Conservation (phyloP, 2,113 vertebrate genomes). For the Oryzias melastigma region DNA sequence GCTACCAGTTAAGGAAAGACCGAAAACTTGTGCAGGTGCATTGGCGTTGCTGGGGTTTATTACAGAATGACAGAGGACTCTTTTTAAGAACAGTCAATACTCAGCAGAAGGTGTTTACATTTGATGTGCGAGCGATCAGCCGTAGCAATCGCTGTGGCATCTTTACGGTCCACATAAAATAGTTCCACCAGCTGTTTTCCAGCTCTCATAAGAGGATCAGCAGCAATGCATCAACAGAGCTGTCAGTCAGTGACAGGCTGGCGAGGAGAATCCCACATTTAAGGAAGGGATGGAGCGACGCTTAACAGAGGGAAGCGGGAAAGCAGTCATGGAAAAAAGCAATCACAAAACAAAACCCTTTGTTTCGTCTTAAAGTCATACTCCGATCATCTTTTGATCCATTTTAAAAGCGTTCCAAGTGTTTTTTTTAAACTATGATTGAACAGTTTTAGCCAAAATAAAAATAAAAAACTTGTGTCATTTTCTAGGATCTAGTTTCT, state of each 20-base stretch:
- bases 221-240: constrained; percentile 19
- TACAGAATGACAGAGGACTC: constrained; percentile 3
- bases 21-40: constrained; percentile 8
- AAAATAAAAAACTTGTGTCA: no score
- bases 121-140: constrained; percentile 1
- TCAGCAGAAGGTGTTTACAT: background rate
- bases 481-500: no score
- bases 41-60: constrained; percentile 1
- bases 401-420: no score
- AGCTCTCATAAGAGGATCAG: constrained; percentile 22
- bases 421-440: no score
- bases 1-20: constrained; percentile 27
- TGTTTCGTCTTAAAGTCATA: no score
- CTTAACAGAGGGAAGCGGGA: constrained; percentile 18
- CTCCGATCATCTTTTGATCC: no score
- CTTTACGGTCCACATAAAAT: constrained; percentile 1
- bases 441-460: no score
- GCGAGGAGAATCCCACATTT: constrained; percentile 21
- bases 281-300: constrained; percentile 19
- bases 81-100: background rate
- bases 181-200: constrained; percentile 18
- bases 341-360: no score
- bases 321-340: no score
- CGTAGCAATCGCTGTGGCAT: background rate
- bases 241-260: constrained; percentile 38